These are phyloP conservation scores for Scarus forsteni DNA, from an alignment of 2,797 vertebrate genomes.

Conservation along the genomic window DNA sequence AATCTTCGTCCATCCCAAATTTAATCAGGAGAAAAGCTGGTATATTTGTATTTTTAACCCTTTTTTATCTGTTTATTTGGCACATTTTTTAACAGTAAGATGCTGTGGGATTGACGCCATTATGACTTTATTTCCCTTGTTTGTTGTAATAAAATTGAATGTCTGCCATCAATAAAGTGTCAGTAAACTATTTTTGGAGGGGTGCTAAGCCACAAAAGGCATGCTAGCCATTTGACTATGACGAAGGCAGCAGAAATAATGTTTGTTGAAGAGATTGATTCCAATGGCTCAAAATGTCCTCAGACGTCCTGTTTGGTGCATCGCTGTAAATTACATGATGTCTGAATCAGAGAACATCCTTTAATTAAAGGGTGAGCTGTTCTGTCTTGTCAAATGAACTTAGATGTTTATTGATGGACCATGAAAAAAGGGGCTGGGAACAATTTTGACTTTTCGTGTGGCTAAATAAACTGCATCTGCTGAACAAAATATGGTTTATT, in stretches of 20 bases:
- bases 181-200: not conserved
- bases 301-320: not conserved
- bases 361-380: slow-evolving; percentile 22
- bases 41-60: too few relatives aligned
- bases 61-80: too few relatives aligned
- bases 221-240: not conserved
- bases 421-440: slow-evolving; percentile 59
- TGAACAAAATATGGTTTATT: slow-evolving; percentile 58
- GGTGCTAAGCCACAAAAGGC: not conserved
- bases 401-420: slow-evolving; percentile 58
- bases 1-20: too few relatives aligned
- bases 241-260: not conserved
- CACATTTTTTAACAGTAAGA: too few relatives aligned
- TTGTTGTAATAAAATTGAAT: not conserved
- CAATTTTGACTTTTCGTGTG: slow-evolving; percentile 49
- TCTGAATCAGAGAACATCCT: slow-evolving; percentile 2
- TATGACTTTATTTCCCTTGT: too few relatives aligned
- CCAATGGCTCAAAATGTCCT: not conserved
- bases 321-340: not conserved
- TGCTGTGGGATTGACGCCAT: too few relatives aligned
- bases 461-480: slow-evolving; percentile 57
- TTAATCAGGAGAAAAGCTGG: too few relatives aligned
- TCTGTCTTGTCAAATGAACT: slow-evolving; percentile 31
- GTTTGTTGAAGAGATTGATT: too few relatives aligned
- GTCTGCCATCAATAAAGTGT: not conserved